Conservation (phyloP, 2,797 vertebrate genomes). For the Labeo calbasu region DNA sequence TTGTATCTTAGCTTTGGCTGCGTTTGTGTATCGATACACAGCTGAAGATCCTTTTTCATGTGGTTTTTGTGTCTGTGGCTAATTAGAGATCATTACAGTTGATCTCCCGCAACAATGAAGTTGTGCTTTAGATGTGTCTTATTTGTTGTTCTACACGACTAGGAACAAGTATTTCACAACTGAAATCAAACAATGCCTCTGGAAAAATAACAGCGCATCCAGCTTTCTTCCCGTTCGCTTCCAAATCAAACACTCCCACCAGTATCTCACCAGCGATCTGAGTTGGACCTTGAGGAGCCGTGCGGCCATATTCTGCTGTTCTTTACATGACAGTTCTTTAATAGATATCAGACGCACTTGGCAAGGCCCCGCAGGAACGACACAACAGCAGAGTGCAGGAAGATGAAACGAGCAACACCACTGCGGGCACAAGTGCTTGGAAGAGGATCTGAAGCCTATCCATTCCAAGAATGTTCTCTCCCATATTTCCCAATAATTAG, state of each 20-base stretch:
- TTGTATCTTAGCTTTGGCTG: constrained; percentile 19
- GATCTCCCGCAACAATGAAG: constrained; percentile 53
- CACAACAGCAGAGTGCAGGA: constrained; percentile 62
- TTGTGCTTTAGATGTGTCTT: constrained; percentile 54
- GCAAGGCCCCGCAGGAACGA: constrained; percentile 61
- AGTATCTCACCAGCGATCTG: constrained; percentile 45
- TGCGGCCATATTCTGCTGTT: constrained; percentile 56
- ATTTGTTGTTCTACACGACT: constrained; percentile 34
- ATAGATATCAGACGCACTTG: constrained; percentile 64
- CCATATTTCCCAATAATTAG: constrained; percentile 80
- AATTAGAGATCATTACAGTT: constrained; percentile 55
- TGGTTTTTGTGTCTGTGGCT: constrained; percentile 58
- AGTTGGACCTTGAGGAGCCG: constrained; percentile 47
- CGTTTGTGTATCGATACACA: constrained; percentile 37
- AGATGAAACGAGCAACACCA: constrained; percentile 77
- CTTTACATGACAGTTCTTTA: constrained; percentile 64
- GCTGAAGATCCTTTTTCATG: constrained; percentile 41
- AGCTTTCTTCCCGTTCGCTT: constrained; percentile 23
- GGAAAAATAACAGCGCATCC: constrained; percentile 48
- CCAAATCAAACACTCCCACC: constrained; percentile 50
- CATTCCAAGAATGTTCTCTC: constrained; percentile 66
- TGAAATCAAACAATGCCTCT: constrained; percentile 40
- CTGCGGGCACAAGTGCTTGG: constrained; percentile 77
- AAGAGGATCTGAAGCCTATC: constrained; percentile 78
- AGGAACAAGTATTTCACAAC: constrained; percentile 50